phyloP scores from a whole-genome alignment of 1,140 invertebrate species.

The Plectus sambesii region DNA sequence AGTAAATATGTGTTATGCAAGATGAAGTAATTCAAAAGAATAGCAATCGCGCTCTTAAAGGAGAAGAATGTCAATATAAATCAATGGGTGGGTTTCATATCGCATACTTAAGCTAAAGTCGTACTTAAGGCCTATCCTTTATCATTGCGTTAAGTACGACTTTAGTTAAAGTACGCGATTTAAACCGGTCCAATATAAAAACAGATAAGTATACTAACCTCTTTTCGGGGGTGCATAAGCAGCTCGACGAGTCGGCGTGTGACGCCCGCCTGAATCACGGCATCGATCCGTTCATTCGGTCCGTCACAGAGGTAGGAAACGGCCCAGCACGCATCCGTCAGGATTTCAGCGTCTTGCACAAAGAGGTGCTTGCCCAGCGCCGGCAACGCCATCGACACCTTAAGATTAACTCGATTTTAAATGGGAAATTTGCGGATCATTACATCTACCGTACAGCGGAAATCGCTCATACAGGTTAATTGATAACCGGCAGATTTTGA shows the following conservation, averaged over 20 bases:
- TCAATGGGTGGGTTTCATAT: too few relatives aligned
- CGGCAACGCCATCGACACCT: conserved; percentile 63
- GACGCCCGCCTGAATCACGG: conserved; percentile 89
- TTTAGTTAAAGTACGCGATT: too few relatives aligned
- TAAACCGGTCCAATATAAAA: background rate
- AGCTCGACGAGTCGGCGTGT: conserved; percentile 83
- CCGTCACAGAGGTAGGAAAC: conserved; percentile 86
- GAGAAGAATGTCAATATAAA: conserved; percentile 13
- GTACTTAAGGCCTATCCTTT: too few relatives aligned
- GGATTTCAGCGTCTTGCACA: conserved; percentile 75
- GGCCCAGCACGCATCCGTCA: conserved; percentile 90
- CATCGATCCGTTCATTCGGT: conserved; percentile 94
- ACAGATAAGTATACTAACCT: too few relatives aligned
- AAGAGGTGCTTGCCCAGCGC: conserved; percentile 74
- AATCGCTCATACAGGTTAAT: too few relatives aligned
- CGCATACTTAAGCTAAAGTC: too few relatives aligned
- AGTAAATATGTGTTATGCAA: too few relatives aligned
- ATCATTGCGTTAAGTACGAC: too few relatives aligned
- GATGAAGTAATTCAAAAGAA: too few relatives aligned
- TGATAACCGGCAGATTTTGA: too few relatives aligned
- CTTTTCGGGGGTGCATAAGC: conserved; percentile 55
- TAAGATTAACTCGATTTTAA: too few relatives aligned
- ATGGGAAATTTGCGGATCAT: too few relatives aligned
- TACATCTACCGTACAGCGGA: background rate
- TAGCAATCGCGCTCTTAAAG: conserved; percentile 66